Percentiles rank a stretch among this genome's conserved stretches.
These are phyloP conservation scores for Ectemnius continuus DNA, from an alignment of 2,888 invertebrate species.

Conservation along the genomic window DNA sequence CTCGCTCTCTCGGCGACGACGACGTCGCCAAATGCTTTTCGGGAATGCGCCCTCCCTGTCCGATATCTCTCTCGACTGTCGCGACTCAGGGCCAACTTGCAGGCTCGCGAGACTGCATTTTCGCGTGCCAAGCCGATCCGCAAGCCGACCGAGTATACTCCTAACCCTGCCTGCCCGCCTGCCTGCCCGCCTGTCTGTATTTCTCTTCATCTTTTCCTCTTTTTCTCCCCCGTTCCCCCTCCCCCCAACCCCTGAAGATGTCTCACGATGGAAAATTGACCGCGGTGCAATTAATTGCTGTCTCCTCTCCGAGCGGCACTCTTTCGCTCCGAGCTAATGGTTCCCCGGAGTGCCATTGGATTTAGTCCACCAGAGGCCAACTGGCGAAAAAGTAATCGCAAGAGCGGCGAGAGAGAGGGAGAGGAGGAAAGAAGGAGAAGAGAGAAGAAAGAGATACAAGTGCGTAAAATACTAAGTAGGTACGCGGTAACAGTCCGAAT, in stretches of 20 bases:
- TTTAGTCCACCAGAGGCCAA: too few relatives aligned
- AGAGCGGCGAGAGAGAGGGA: too few relatives aligned
- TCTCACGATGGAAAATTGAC: slow-evolving; percentile 41
- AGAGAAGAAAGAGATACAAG: too few relatives aligned
- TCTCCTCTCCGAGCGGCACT: background rate
- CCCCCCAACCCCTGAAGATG: background rate
- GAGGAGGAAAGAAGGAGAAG: too few relatives aligned
- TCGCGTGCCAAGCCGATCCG: slow-evolving; percentile 39
- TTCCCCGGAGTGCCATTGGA: too few relatives aligned
- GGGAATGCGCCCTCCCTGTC: slow-evolving; percentile 57
- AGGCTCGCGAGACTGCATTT: slow-evolving; percentile 48
- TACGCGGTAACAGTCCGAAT: too few relatives aligned
- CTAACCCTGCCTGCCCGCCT: slow-evolving; percentile 20
- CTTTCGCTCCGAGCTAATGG: too few relatives aligned
- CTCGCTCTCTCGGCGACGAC: slow-evolving; percentile 50
- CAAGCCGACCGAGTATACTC: slow-evolving; percentile 28
- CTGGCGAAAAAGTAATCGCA: too few relatives aligned
- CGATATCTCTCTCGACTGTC: slow-evolving; percentile 49
- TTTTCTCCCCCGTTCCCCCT: too few relatives aligned
- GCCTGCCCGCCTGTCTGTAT: background rate
- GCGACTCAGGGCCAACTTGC: slow-evolving; percentile 35
- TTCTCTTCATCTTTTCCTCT: too few relatives aligned
- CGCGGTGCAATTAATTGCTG: slow-evolving; percentile 43
- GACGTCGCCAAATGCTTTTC: slow-evolving; percentile 68
- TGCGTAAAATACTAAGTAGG: too few relatives aligned